phyloP scores from a whole-genome alignment of 2,113 vertebrate species.

The Mastomys coucha region DNA sequence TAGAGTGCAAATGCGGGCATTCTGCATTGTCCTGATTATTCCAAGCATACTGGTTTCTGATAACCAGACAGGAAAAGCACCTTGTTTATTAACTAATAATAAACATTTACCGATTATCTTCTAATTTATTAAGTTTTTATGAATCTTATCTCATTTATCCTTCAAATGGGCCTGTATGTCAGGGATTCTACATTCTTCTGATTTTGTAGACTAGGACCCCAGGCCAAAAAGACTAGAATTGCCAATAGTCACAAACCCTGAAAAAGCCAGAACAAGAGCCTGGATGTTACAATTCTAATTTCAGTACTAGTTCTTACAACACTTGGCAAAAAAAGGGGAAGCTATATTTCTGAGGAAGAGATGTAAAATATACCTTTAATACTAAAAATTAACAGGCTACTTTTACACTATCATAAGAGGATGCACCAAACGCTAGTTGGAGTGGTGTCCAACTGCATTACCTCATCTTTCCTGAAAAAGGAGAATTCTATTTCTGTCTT shows the following conservation, averaged over 20 bases:
- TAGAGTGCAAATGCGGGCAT: background rate
- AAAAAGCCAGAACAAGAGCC: background rate
- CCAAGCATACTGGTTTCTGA: background rate
- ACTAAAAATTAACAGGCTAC: slow-evolving; percentile 35
- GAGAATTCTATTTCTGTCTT: slow-evolving; percentile 23
- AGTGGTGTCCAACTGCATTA: slow-evolving; percentile 62
- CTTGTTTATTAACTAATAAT: slow-evolving; percentile 32
- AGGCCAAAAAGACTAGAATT: slow-evolving; percentile 23
- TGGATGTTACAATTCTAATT: background rate
- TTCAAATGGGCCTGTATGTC: background rate
- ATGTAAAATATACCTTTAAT: slow-evolving; percentile 30
- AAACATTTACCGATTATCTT: slow-evolving; percentile 18
- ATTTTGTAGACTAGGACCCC: background rate
- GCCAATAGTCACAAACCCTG: background rate
- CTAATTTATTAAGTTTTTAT: background rate
- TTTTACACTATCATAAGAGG: slow-evolving; percentile 20
- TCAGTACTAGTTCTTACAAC: background rate
- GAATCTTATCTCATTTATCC: slow-evolving; percentile 27
- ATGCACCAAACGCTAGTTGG: slow-evolving; percentile 27
- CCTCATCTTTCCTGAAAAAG: slow-evolving; percentile 32
- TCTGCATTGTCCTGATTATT: slow-evolving; percentile 13
- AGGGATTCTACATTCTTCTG: background rate
- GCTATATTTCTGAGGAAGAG: background rate
- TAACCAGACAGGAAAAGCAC: background rate
- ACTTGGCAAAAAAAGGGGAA: slow-evolving; percentile 37